Evolutionary conservation across 2,113 vertebrate species (phyloP), one percentile per base, ranked within the genome.

Genomic region (Progne subis): DNA sequence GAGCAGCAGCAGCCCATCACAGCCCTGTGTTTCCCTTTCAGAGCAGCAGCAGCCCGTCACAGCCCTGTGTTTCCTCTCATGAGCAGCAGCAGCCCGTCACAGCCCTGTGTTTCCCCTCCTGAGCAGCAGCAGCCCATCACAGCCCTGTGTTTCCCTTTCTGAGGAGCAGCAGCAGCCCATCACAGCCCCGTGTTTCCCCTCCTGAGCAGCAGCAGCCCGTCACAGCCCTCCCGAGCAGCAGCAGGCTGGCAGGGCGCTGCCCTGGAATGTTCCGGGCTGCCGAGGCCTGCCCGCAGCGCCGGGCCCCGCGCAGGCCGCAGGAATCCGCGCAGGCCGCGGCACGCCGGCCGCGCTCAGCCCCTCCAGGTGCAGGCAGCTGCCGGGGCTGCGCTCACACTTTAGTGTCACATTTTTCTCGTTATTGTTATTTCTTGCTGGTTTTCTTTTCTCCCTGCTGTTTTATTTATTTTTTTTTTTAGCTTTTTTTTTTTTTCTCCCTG

Each of bases 321-420:
- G 98, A 98, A 98, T 97, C 97, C 84, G 81, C 20, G 8, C 98
- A 98, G 98, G 98, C 97, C 75, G 21, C 39, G 21, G 97, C 98
- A 97, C 37, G 98, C 86, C 82, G 90, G 82, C 69, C 88, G 88
- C 53, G 39, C 50, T 63, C 94, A n/a, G 90, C 88, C 37, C 96
- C 95, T 97, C 82, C 53, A 71, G 97, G 95, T 37, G 37, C 68
- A 59, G 82, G 98, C 97, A 97, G 97, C 96, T 91, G 96, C 94
- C 56, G 83, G 2, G 75, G 92, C 95, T 67, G 90, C 31, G 63
- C 88, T 93, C 71, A 69, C 44, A 32, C 67, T 96, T 97, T 82
- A 74, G 65, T 94, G 97, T 94, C 97, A 96, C 97, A 97, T 97
- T 97, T 97, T 96, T 56, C 95, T 96, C 87, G 82, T 97, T 94